Evolutionary conservation across 1,140 invertebrate species (phyloP).

Genomic region (Cyclargus thomasi): DNA sequence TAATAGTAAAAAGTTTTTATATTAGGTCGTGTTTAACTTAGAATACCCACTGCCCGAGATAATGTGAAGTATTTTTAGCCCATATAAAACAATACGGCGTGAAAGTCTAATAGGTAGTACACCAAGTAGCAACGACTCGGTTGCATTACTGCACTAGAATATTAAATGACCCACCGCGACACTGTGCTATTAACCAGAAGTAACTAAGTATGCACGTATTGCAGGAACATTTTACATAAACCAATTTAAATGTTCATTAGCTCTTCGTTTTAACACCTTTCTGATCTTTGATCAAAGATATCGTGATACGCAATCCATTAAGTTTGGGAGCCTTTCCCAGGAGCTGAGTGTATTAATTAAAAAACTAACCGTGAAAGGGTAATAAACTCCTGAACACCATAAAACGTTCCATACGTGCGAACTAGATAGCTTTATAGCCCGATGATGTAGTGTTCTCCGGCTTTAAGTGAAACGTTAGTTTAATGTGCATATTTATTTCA

Average conservation of each 20-base stretch:
- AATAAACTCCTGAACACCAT: neutral
- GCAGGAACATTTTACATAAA: neutral
- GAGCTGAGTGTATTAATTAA: neutral
- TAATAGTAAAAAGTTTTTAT: too few relatives aligned
- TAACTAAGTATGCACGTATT: neutral
- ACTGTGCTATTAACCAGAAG: neutral
- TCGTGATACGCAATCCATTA: neutral
- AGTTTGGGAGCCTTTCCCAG: neutral
- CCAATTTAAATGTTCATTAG: neutral
- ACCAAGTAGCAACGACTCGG: neutral
- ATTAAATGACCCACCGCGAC: neutral
- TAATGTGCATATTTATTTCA: constrained; percentile 40
- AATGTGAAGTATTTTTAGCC: too few relatives aligned
- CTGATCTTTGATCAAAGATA: neutral
- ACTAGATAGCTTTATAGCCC: neutral
- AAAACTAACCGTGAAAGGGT: neutral
- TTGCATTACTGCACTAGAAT: constrained; percentile 3
- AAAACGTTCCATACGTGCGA: neutral
- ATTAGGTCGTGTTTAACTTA: too few relatives aligned
- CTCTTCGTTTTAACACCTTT: neutral
- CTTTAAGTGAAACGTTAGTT: neutral
- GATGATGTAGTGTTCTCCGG: neutral
- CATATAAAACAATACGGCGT: neutral
- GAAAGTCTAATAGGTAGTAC: neutral
- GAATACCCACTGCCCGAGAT: too few relatives aligned